These are phyloP conservation scores for Octonoba sinensis DNA, from an alignment of 2,888 invertebrate species.

Conservation along the genomic window DNA sequence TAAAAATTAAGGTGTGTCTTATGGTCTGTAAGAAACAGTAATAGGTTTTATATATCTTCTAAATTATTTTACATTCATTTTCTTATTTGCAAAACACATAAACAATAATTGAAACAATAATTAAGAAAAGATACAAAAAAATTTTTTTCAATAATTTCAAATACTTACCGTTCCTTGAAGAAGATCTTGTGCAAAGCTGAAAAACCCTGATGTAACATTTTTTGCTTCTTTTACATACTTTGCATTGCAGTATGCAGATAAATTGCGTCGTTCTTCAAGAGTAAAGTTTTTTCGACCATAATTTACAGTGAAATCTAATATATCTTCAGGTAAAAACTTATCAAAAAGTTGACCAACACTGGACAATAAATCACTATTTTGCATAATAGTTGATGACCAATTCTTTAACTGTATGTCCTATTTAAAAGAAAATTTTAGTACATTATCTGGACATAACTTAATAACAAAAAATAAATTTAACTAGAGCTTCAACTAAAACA, in stretches of 20 bases:
- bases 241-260: conserved; percentile 24
- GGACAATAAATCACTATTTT: conserved; percentile 15
- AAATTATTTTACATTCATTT: too few relatives aligned
- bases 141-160: neutral
- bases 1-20: too few relatives aligned
- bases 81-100: too few relatives aligned
- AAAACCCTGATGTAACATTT: conserved; percentile 13
- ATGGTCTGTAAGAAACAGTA: too few relatives aligned
- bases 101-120: neutral
- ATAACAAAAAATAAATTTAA: too few relatives aligned
- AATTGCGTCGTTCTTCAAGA: conserved; percentile 21
- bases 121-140: neutral
- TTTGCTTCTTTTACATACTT: conserved; percentile 27
- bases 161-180: conserved; percentile 60
- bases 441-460: too few relatives aligned
- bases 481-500: too few relatives aligned
- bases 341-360: conserved; percentile 30
- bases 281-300: conserved; percentile 40
- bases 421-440: too few relatives aligned
- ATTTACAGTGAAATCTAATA: conserved; percentile 26
- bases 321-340: conserved; percentile 22
- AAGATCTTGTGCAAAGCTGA: conserved; percentile 39
- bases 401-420: too few relatives aligned
- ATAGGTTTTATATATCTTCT: too few relatives aligned
- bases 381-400: neutral